Evolutionary conservation across 2,797 vertebrate species (phyloP).

Genomic region (Anas bernieri): DNA sequence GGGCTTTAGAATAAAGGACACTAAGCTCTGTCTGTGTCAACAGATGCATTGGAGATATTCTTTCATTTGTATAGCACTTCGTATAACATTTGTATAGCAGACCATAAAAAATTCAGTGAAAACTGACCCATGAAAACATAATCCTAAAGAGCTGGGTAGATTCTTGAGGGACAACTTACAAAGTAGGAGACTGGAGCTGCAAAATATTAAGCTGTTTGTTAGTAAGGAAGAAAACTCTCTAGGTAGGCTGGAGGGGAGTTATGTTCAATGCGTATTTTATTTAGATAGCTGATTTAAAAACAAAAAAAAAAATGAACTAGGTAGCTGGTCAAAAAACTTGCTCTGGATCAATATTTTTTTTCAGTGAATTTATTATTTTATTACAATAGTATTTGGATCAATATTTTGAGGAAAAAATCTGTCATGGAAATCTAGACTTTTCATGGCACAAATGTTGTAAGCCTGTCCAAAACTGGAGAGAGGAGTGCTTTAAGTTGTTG

Average conservation of each 20-base stretch:
- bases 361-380: not conserved
- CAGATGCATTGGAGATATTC: not conserved
- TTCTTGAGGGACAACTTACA: not conserved
- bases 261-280: not conserved
- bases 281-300: not conserved
- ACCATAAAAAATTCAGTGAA: not conserved
- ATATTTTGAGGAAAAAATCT: not conserved
- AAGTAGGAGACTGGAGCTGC: not conserved
- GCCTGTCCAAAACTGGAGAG: not conserved
- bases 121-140: not conserved
- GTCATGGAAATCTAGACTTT: not conserved
- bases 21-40: accelerated
- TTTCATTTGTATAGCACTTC: not conserved
- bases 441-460: not conserved
- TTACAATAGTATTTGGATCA: accelerated
- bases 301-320: no score
- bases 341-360: not conserved
- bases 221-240: accelerated
- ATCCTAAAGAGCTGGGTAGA: not conserved
- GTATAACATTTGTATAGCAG: not conserved
- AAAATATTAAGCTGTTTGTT: not conserved
- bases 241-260: not conserved
- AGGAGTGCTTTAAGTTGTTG: not conserved
- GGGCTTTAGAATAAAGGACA: not conserved
- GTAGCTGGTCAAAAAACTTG: not conserved